Percentiles rank a stretch among this genome's conserved stretches.
Evolutionary conservation across 2,797 vertebrate species (phyloP).

Genomic region (Brachyrhaphis roseni): DNA sequence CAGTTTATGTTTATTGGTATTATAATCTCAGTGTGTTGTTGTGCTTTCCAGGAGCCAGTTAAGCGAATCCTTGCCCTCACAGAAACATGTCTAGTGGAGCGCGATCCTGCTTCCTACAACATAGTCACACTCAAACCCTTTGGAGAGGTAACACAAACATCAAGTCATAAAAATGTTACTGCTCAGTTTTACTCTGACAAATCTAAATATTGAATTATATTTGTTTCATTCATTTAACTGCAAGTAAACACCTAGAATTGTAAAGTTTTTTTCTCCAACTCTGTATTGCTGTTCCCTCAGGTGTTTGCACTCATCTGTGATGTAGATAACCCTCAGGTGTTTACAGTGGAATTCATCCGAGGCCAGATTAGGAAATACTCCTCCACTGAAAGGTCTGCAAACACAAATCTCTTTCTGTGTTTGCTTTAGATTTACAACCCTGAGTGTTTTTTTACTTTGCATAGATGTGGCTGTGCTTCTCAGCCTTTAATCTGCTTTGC

Average conservation of each 20-base stretch:
- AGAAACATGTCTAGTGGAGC: conserved; percentile 96
- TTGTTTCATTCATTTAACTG: conserved; percentile 33
- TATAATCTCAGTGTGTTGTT: not conserved
- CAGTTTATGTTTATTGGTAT: not conserved
- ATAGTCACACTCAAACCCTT: conserved; percentile 97
- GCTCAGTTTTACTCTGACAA: not conserved
- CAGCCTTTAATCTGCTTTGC: not conserved
- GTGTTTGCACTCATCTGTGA: conserved; percentile 97
- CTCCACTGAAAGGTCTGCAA: conserved; percentile 91
- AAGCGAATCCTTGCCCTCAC: conserved; percentile 94
- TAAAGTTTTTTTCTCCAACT: not conserved
- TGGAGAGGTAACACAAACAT: conserved; percentile 81
- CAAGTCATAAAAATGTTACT: not conserved
- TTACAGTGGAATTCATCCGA: conserved; percentile 96
- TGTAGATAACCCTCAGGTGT: conserved; percentile 95
- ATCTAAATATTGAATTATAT: conserved; percentile 1
- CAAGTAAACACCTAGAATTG: conserved; percentile 11
- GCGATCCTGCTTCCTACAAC: conserved; percentile 97
- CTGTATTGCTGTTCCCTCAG: conserved; percentile 67
- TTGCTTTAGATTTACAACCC: not conserved
- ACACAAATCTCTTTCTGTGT: not conserved
- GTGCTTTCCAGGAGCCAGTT: conserved; percentile 87
- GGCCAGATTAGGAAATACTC: conserved; percentile 96
- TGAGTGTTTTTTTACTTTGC: not conserved
- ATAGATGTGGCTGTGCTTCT: not conserved